Conservation (phyloP, 1,140 invertebrate species). For the Ostrea denselamellosa region DNA sequence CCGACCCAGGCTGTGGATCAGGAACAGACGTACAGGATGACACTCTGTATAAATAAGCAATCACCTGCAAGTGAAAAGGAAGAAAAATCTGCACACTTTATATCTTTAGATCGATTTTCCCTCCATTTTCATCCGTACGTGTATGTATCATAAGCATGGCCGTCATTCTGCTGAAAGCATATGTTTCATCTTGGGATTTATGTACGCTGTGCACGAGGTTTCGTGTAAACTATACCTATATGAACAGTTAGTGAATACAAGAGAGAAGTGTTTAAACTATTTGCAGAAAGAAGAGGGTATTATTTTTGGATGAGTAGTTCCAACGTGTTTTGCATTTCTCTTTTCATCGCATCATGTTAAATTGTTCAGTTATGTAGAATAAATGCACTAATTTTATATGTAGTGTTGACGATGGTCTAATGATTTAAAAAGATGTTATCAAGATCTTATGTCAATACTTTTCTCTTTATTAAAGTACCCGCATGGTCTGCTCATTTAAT, state of each 20-base stretch:
- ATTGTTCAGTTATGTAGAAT: not conserved
- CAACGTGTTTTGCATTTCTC: not conserved
- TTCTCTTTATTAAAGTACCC: too few species aligned
- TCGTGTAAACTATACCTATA: not conserved
- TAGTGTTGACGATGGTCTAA: too few species aligned
- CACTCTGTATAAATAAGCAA: constrained; percentile 33
- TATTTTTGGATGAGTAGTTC: not conserved
- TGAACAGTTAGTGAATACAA: not conserved
- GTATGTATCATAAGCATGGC: not conserved
- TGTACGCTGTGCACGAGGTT: not conserved
- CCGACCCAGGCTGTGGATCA: not conserved
- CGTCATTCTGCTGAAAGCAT: not conserved
- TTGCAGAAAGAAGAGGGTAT: not conserved
- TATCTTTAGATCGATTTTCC: not conserved
- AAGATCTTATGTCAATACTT: too few species aligned
- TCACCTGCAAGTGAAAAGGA: constrained; percentile 18
- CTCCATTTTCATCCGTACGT: not conserved
- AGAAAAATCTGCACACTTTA: constrained; percentile 35
- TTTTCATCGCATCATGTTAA: not conserved
- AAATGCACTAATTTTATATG: too few species aligned
- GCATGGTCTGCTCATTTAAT: too few species aligned
- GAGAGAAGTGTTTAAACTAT: not conserved
- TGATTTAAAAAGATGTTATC: too few species aligned
- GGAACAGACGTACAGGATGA: not conserved
- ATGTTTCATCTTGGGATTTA: constrained; percentile 24